Evolutionary conservation across 2,113 vertebrate genomes (phyloP), one percentile per base, ranked within the genome.

Genomic region (Dascyllus trimaculatus): DNA sequence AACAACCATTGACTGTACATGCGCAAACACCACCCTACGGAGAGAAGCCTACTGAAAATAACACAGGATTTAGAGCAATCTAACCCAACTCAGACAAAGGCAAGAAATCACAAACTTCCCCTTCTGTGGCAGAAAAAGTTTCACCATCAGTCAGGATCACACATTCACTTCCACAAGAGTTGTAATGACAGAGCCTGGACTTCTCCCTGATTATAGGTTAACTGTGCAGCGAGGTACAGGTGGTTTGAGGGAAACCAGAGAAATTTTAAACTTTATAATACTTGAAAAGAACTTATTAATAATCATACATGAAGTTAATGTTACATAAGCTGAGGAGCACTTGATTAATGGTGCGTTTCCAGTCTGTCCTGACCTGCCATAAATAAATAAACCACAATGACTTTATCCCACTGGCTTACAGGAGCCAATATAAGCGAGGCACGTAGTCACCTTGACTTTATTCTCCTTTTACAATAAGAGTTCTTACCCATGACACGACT

Each of bases 91-190:
- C 61, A 18, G 25, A 32, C 29, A 15, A 18, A 61, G 40, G 8
- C 43, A 68, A 62, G 73, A 26, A 22, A 1, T 63, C n/a, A 3
- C 26, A 22, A 22, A 77, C 78, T 88, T 88, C 87, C 63, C 38
- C 13, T 69, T 84, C 63, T 25, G 25, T 5, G 60, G 38, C 1
- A 25, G 46, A 52, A 38, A 56, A 11, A 46, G 52, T 79, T 77
- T 85, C 67, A 85, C 51, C 45, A 64, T 61, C 57, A 6, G 38
- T 10, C 60, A 43, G 15, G 40, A 15, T 57, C 51, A 43, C 52
- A 73, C 67, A 76, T 72, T 88, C 53, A 67, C 51, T 59, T 71
- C 69, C 58, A 76, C 53, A 35, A 22, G 11, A n/a, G 21, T 38
- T 40, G 0, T 8, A 26, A n/a, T 25, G 22, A 62, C 48, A 54